Conservation (phyloP, 2,888 invertebrate species). For the Brachylomia viminalis region DNA sequence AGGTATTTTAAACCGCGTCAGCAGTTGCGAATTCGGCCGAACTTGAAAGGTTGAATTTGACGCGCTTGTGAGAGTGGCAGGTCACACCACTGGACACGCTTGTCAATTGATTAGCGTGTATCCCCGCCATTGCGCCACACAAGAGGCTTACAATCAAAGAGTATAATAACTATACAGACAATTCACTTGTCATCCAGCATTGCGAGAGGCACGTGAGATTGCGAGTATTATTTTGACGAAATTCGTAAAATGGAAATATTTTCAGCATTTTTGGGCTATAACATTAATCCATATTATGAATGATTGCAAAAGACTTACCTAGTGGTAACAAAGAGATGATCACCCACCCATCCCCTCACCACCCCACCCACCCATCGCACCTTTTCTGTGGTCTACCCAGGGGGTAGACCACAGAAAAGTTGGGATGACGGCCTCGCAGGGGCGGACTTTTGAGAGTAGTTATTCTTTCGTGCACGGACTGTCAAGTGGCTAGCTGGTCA, state of each 20-base stretch:
- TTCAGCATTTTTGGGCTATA: too few species aligned
- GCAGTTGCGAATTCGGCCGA: too few species aligned
- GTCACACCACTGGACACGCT: too few species aligned
- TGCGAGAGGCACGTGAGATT: neutral
- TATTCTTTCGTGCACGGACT: neutral
- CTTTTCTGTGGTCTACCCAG: too few species aligned
- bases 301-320: neutral
- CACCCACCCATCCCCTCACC: neutral
- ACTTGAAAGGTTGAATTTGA: neutral
- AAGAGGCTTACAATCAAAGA: too few species aligned
- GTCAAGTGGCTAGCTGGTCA: neutral
- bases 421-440: too few species aligned
- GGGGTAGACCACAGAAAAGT: neutral
- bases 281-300: neutral
- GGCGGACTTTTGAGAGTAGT: too few species aligned
- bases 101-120: constrained; percentile 7
- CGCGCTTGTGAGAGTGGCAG: neutral
- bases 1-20: too few species aligned
- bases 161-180: too few species aligned
- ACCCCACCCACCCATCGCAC: too few species aligned
- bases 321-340: neutral
- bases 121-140: too few species aligned
- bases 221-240: neutral
- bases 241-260: neutral
- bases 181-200: too few species aligned